A percentile compares a stretch with the other conserved stretches of the same genome.
These are phyloP conservation scores for Microtus montanus DNA, from an alignment of 2,113 vertebrate genomes.

Conservation along the genomic window DNA sequence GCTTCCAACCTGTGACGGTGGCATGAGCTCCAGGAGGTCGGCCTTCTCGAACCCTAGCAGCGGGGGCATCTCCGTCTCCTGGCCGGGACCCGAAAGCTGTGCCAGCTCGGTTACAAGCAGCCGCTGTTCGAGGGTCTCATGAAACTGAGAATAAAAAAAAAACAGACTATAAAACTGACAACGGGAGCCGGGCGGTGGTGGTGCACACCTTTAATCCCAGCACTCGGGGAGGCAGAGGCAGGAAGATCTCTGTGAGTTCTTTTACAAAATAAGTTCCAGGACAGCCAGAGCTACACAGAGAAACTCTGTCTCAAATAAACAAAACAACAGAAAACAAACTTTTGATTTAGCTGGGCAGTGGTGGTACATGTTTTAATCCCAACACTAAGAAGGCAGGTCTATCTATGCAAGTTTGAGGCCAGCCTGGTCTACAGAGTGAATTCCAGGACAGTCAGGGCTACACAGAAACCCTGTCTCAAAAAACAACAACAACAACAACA, in stretches of 20 bases:
- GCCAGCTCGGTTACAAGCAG: constrained; percentile 87
- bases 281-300: not conserved
- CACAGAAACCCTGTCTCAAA: not conserved
- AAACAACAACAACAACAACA: not conserved
- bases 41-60: constrained; percentile 85
- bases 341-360: no score
- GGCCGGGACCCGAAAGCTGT: constrained; percentile 80
- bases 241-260: not conserved
- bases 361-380: no score
- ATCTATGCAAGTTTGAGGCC: no score
- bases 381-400: no score
- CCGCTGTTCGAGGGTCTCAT: constrained; percentile 87
- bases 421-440: no score
- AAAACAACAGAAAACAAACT: not conserved
- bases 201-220: not conserved
- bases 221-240: not conserved
- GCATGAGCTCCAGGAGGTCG: constrained; percentile 86
- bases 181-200: no score
- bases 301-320: not conserved
- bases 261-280: not conserved
- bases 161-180: constrained; percentile 6
- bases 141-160: constrained; percentile 83
- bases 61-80: constrained; percentile 56
- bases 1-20: constrained; percentile 77
- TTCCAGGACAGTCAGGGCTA: not conserved